Evolutionary conservation across 2,113 vertebrate species (phyloP).

Genomic region (Leptodactylus fuscus): DNA sequence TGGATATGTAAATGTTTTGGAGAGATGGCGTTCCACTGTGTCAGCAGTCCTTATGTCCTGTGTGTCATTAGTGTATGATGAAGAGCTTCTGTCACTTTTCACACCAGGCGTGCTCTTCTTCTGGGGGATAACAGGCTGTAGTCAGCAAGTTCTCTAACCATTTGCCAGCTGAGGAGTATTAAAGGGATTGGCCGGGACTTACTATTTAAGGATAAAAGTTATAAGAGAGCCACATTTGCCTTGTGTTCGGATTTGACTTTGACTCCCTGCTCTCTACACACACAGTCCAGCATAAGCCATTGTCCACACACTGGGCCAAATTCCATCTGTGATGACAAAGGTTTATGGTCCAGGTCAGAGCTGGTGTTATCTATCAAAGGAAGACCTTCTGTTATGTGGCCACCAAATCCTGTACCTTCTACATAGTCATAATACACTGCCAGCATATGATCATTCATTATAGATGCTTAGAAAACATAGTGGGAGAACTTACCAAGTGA

Average conservation of each 20-base stretch:
- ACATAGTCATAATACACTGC: no score
- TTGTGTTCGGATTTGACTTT: neutral
- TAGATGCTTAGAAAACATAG: no score
- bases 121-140: neutral
- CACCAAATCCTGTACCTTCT: no score
- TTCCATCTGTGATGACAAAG: no score
- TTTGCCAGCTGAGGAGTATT: neutral
- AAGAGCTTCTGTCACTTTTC: conserved; percentile 23
- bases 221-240: neutral
- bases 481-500: no score
- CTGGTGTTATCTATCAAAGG: neutral
- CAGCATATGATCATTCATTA: no score
- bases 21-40: neutral
- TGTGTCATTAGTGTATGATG: conserved; percentile 18
- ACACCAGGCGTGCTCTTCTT: conserved; percentile 14
- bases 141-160: conserved; percentile 16
- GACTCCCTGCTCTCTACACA: neutral
- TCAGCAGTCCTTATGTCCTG: conserved; percentile 19
- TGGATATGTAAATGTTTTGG: neutral
- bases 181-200: neutral
- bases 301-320: no score
- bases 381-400: no score
- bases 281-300: neutral
- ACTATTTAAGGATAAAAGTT: neutral
- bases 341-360: neutral